These are phyloP conservation scores for Ophion slaviceki DNA, from an alignment of 2,888 invertebrate species.

Conservation along the genomic window DNA sequence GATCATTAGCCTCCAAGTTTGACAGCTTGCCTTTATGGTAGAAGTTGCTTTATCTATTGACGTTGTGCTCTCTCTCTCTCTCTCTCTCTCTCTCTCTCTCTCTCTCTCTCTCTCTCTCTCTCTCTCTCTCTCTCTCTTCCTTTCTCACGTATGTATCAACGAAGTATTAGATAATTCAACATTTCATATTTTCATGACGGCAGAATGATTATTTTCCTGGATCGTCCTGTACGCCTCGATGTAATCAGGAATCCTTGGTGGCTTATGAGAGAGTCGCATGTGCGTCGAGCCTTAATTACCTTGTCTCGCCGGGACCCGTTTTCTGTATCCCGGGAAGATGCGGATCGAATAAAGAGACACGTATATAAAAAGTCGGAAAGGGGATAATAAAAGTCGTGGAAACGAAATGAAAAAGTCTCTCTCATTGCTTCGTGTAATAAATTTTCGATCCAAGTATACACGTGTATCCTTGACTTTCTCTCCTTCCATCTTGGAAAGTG, in stretches of 20 bases:
- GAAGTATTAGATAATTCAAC: neutral
- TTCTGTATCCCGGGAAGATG: conserved; percentile 27
- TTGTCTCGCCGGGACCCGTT: conserved; percentile 69
- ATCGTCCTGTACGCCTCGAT: conserved; percentile 20
- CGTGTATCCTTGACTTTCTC: conserved; percentile 51
- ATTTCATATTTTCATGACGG: neutral
- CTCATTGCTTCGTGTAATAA: conserved; percentile 47
- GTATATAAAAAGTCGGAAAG: conserved; percentile 37
- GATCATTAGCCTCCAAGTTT: neutral
- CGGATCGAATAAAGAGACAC: conserved; percentile 40
- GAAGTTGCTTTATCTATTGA: neutral
- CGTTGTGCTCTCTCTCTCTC: no score
- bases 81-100: no score
- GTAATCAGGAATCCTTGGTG: conserved; percentile 66
- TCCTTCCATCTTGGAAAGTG: conserved; percentile 13
- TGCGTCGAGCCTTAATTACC: conserved; percentile 77
- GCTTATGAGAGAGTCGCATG: conserved; percentile 67
- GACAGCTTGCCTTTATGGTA: neutral
- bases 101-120: neutral
- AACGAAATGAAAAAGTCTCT: conserved; percentile 42
- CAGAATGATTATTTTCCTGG: conserved; percentile 21
- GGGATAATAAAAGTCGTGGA: conserved; percentile 51
- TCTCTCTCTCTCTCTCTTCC: neutral
- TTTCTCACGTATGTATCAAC: neutral
- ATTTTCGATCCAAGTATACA: conserved; percentile 54